Percentiles rank a stretch among this genome's conserved stretches.
phyloP scores from a whole-genome alignment of 2,113 vertebrate species.

The Lota lota region DNA sequence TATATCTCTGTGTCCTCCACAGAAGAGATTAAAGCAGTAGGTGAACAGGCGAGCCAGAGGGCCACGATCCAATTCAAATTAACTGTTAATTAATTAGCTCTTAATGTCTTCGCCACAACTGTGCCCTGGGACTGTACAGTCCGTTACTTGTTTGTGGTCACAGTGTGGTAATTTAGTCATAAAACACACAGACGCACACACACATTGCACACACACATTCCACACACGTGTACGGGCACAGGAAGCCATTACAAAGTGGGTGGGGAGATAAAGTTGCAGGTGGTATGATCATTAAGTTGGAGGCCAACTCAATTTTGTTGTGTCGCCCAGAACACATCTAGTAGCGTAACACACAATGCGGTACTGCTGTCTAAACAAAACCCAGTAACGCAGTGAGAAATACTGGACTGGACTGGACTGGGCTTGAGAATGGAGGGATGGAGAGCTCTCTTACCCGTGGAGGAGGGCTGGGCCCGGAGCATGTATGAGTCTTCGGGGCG shows the following conservation, averaged over 20 bases:
- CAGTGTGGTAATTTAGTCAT: background rate
- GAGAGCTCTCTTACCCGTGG: constrained; percentile 83
- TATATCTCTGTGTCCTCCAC: too few species aligned
- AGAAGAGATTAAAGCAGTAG: too few species aligned
- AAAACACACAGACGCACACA: too few species aligned
- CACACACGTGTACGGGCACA: too few species aligned
- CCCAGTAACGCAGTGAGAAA: background rate
- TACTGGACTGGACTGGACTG: constrained; percentile 17
- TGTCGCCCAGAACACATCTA: too few species aligned
- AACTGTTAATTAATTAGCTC: constrained; percentile 1
- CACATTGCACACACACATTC: background rate
- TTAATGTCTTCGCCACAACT: background rate
- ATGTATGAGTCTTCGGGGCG: constrained; percentile 96
- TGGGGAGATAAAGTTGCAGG: too few species aligned
- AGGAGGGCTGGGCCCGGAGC: constrained; percentile 87
- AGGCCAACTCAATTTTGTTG: too few species aligned
- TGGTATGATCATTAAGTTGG: too few species aligned
- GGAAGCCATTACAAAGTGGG: too few species aligned
- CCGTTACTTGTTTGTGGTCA: background rate
- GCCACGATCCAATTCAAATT: background rate
- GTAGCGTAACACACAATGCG: too few species aligned
- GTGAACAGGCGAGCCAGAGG: background rate
- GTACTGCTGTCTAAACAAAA: too few species aligned
- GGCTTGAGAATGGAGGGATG: constrained; percentile 12
- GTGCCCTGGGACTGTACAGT: background rate